A percentile compares a stretch with the other conserved stretches of the same genome.
Evolutionary conservation across 2,113 vertebrate species (phyloP).

Genomic region (Ctenomys sociabilis): DNA sequence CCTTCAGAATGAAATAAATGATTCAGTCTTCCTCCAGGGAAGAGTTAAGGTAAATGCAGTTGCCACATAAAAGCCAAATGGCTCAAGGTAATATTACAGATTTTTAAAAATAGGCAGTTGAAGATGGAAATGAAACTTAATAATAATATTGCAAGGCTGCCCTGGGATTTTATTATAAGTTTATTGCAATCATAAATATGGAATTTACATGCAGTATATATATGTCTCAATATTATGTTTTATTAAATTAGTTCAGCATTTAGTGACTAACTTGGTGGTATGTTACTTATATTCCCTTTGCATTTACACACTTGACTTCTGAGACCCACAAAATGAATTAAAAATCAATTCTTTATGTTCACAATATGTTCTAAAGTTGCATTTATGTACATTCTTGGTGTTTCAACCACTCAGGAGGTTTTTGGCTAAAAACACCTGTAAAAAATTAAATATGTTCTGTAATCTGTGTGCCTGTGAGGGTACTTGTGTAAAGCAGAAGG

Average conservation of each 20-base stretch:
- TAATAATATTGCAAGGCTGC: constrained; percentile 65
- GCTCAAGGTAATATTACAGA: constrained; percentile 66
- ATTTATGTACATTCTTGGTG: constrained; percentile 48
- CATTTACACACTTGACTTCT: constrained; percentile 22
- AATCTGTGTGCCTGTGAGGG: not conserved
- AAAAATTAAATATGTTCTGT: constrained; percentile 72
- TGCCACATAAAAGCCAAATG: constrained; percentile 74
- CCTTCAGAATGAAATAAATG: constrained; percentile 78
- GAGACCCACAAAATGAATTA: constrained; percentile 78
- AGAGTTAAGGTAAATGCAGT: constrained; percentile 82
- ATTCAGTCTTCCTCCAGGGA: constrained; percentile 75
- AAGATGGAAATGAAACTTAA: constrained; percentile 71
- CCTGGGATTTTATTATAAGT: constrained; percentile 69
- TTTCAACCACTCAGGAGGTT: constrained; percentile 71
- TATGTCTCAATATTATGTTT: constrained; percentile 72
- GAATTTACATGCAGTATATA: constrained; percentile 66
- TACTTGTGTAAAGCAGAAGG: not conserved
- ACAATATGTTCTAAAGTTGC: constrained; percentile 51
- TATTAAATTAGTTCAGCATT: constrained; percentile 79
- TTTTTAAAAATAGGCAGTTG: constrained; percentile 71
- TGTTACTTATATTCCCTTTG: constrained; percentile 69
- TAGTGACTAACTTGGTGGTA: constrained; percentile 76
- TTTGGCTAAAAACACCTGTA: constrained; percentile 68
- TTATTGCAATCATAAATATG: constrained; percentile 69
- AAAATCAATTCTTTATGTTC: constrained; percentile 74